A percentile compares a stretch with the other conserved stretches of the same genome.
Evolutionary conservation across 2,113 vertebrate genomes (phyloP).

Genomic region (Grantiella picta): DNA sequence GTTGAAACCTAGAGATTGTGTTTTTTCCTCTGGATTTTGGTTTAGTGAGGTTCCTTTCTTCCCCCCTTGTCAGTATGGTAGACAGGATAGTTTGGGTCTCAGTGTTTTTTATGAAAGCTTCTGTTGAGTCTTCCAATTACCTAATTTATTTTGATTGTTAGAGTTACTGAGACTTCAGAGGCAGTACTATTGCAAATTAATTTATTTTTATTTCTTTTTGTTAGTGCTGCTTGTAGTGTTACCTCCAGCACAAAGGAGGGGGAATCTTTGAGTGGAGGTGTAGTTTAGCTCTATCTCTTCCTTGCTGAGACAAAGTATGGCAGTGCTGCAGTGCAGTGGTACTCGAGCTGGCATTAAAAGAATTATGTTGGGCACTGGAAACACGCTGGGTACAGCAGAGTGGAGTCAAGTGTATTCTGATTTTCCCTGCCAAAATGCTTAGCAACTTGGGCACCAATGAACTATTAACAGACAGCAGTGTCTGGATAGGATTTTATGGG

Average conservation of each 20-base stretch:
- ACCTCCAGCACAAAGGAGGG: neutral
- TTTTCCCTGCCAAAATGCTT: slow-evolving; percentile 38
- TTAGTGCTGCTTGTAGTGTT: neutral
- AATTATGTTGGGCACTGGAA: neutral
- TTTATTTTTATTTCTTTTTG: neutral
- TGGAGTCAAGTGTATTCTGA: neutral
- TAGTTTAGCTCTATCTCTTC: neutral
- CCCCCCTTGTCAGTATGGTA: neutral
- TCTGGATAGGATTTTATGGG: neutral
- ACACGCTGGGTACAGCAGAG: neutral
- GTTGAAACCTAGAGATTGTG: neutral
- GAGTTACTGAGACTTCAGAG: neutral
- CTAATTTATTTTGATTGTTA: neutral
- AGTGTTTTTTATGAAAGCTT: neutral
- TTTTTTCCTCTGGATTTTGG: neutral
- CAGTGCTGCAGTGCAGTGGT: slow-evolving; percentile 36
- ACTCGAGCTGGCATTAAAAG: neutral
- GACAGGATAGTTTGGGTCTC: neutral
- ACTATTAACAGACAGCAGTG: neutral
- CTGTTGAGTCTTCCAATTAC: neutral
- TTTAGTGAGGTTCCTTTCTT: neutral
- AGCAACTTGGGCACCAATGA: neutral
- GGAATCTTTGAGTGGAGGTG: neutral
- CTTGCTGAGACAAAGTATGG: neutral
- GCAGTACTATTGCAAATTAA: neutral